Base-by-base conservation (phyloP, 2,888 invertebrate genomes). In the Apoda limacodes region DNA sequence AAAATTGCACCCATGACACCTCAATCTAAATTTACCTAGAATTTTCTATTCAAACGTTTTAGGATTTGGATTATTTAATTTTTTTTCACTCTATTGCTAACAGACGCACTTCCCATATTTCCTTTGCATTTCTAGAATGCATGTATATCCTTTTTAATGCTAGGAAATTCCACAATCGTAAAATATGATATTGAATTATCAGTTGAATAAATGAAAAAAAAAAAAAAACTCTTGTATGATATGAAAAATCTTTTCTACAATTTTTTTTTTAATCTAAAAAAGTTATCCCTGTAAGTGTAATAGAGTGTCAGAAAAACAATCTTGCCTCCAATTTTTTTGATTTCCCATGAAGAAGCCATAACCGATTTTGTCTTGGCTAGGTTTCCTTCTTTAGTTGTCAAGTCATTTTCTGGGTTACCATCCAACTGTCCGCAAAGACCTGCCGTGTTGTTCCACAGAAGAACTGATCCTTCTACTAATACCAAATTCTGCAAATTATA, bases 381-480 rank as follows among this genome's bases (percentile, higher is more conserved):
- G 1, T 59, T 66, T 0, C 87, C 88, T 17, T 86, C 86, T 45
- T 83, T 83, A 0, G 83, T 85, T 17, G 68, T 59, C 40, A 91
- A 76, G 58, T 95, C 94, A 51, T 92, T 89, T 5, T 66, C 67
- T 4, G 75, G 64, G 47, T 86, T 82, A 0, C 90, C 89, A 59
- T 95, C 90, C 44, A 92, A 67, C 1, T 78, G 82, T 0, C 95
- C 95, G 55, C 95, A 95, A 0, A 95, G 72, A 31, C 95, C 95
- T 38, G 86, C 86, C 0, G 92, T 90, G 48, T 87, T 85, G 50
- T 90, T 90, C 89, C 92, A 93, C 19, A 91, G 61, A 2, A 82
- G 80, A 13, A 88, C 84, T 2, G 85, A 80, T 0, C 87, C 88
- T 54, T 88, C 87, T 0, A 92, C 69, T 38, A 87, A 76, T 4